A percentile compares a stretch with the other conserved stretches of the same genome.
Conservation (phyloP, 2,113 vertebrate genomes). For the Osmerus eperlanus region DNA sequence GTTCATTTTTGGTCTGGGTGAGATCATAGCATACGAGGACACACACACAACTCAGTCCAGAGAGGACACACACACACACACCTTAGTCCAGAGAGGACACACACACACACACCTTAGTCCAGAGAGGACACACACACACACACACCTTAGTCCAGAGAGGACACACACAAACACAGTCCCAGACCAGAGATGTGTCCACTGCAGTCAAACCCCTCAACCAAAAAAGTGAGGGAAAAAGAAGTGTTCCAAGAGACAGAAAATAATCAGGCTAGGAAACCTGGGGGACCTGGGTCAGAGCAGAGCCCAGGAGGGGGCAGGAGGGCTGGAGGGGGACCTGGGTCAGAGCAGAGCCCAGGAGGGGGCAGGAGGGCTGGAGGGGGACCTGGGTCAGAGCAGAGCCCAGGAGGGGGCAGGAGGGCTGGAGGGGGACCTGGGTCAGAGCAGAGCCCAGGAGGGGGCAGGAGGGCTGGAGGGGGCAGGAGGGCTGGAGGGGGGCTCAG, state of each 20-base stretch:
- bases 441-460: slow-evolving; percentile 23
- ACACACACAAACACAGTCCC: too few relatives aligned
- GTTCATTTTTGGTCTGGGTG: slow-evolving; percentile 23
- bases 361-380: slow-evolving; percentile 10
- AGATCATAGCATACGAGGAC: too few relatives aligned
- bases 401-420: slow-evolving; percentile 16
- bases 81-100: background rate
- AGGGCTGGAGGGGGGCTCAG: background rate
- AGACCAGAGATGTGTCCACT: background rate
- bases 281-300: background rate
- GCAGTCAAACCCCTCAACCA: background rate
- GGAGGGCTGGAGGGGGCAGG: background rate
- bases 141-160: too few relatives aligned
- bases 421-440: background rate
- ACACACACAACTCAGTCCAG: slow-evolving; percentile 5
- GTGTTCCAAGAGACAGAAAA: background rate
- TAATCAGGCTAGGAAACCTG: background rate
- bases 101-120: too few relatives aligned
- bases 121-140: background rate
- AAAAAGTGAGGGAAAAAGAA: background rate
- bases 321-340: background rate
- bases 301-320: slow-evolving; percentile 17
- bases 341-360: slow-evolving; percentile 20
- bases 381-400: slow-evolving; percentile 12
- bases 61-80: background rate